Base-by-base conservation (phyloP, 2,888 invertebrate genomes). In the Sthenelais limicola region DNA sequence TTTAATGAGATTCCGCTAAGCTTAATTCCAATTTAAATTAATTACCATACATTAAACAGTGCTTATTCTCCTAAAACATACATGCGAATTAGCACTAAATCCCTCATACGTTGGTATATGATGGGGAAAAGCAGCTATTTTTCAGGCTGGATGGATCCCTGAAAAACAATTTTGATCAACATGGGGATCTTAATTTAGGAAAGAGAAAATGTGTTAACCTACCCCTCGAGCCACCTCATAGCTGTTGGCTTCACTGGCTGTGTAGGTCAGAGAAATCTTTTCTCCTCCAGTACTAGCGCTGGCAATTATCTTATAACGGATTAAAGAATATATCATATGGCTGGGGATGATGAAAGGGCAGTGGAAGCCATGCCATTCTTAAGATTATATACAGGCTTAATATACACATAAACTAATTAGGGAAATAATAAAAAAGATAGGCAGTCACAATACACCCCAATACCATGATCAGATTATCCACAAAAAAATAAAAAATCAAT, bases 201-300 rank as follows among this genome's bases (percentile, higher is more conserved):
- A 9, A 26, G 26, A 24, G 26, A 56, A 56, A 26, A 30, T 56
- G n/a, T n/a, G 9, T 15, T 30, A 18, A 72, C 72, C 69, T 62
- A 72, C 74, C 68, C 58, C 67, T 21, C 28, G 32, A 30, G 69
- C 68, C 18, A 76, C 24, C n/a, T 62, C 68, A 33, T 47, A 52
- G 24, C 43, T 62, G 51, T 24, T 30, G 24, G 62, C 68, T 18
- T 47, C 54, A 47, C 58, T 49, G 48, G 48, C 33, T 5, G 56
- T 51, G 48, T 67, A 75, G 9, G 82, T 81, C 54, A 85, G 32
- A 0, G 77, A 79, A 9, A 84, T 78, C 71, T 82, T 81, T 33
- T 84, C 83, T 66, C 81, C 79, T 28, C 78, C 77, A 21, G 78
- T 30, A n/a, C 83, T 82, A 18, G 79, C 79, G 78, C 83, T 83